Evolutionary conservation across 2,797 vertebrate species (phyloP).

Genomic region (Micromesistius poutassou): DNA sequence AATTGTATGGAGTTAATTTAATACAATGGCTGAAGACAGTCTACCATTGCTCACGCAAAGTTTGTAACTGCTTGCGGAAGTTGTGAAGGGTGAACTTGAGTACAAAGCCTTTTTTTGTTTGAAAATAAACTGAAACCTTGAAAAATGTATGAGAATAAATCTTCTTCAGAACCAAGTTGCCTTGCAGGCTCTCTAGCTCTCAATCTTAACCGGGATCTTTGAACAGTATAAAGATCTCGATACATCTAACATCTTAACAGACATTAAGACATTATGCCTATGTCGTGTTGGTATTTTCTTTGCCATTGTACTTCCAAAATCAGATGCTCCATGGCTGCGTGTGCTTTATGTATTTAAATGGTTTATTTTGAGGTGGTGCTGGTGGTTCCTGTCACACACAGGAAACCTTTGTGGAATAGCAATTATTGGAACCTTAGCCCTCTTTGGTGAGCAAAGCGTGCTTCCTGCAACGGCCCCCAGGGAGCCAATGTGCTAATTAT

Average conservation of each 20-base stretch:
- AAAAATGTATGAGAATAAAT: no score
- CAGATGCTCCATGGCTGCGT: not conserved
- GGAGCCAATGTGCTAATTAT: constrained; percentile 74
- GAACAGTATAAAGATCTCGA: no score
- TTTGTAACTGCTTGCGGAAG: no score
- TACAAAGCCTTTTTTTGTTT: no score
- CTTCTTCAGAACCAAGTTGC: no score
- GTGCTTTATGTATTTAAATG: not conserved
- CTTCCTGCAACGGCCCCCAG: constrained; percentile 68
- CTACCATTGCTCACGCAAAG: no score
- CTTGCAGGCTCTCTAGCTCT: no score
- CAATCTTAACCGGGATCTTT: no score
- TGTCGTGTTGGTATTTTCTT: constrained; percentile 22
- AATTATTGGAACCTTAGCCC: constrained; percentile 68
- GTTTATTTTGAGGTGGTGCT: not conserved
- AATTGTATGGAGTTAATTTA: no score
- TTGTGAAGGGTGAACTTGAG: no score
- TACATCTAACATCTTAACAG: constrained; percentile 16
- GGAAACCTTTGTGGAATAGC: constrained; percentile 57
- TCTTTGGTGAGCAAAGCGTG: constrained; percentile 63
- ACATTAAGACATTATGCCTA: constrained; percentile 21
- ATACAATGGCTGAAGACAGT: no score
- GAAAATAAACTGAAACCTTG: no score
- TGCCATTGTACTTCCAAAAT: constrained; percentile 10
- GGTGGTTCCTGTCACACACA: not conserved